These are phyloP conservation scores for Leptopilina drosophilae DNA, from an alignment of 2,888 invertebrate species.

Conservation along the genomic window DNA sequence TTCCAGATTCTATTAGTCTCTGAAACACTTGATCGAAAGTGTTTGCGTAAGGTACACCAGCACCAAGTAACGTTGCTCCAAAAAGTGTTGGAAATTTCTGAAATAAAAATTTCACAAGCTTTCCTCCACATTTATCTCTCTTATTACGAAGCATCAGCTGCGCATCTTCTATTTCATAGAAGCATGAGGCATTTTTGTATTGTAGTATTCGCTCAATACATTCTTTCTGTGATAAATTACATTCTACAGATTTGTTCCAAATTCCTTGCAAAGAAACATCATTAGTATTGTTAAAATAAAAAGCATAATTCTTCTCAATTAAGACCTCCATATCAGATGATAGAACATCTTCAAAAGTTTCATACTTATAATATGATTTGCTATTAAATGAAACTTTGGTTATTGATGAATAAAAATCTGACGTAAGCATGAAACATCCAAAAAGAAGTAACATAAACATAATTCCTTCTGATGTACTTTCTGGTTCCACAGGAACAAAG, in stretches of 20 bases:
- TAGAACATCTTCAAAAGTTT: neutral
- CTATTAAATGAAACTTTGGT: neutral
- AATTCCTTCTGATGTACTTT: neutral
- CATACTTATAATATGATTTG: neutral
- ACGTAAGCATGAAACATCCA: neutral
- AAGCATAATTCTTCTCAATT: too few relatives aligned
- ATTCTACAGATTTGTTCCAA: neutral
- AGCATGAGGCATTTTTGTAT: neutral
- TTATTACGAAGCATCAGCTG: neutral
- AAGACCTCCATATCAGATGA: neutral
- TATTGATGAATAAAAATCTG: neutral
- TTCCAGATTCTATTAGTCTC: neutral
- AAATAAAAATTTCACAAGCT: neutral
- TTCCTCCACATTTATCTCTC: neutral
- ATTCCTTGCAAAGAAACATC: neutral
- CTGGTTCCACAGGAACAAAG: neutral
- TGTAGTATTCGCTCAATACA: neutral
- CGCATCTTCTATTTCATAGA: neutral
- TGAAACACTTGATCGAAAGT: neutral
- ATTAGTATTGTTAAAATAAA: neutral
- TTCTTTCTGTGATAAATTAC: neutral
- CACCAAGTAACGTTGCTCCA: neutral
- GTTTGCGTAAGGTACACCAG: neutral
- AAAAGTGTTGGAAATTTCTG: neutral
- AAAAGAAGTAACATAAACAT: neutral